These are phyloP conservation scores for Eptatretus burgeri DNA, from an alignment of 2,113 vertebrate genomes.

Conservation along the genomic window DNA sequence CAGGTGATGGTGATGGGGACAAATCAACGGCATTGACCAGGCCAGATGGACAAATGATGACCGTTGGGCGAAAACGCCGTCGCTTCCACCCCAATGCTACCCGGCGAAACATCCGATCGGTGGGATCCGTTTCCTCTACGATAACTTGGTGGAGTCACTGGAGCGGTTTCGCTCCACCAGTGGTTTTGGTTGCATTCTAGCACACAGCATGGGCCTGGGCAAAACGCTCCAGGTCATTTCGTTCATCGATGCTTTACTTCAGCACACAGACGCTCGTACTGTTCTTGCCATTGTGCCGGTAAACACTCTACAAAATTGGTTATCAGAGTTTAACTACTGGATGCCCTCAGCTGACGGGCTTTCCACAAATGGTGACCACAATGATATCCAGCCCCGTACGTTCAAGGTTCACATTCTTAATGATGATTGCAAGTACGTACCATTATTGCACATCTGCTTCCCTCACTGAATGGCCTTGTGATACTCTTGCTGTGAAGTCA, in stretches of 20 bases:
- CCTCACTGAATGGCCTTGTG: too few relatives aligned
- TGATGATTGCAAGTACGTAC: conserved; percentile 75
- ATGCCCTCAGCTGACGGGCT: conserved; percentile 49
- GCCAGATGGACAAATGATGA: too few relatives aligned
- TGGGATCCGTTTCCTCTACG: conserved; percentile 81
- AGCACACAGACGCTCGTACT: conserved; percentile 65
- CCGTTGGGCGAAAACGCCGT: too few relatives aligned
- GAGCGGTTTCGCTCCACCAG: conserved; percentile 76
- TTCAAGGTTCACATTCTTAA: conserved; percentile 86
- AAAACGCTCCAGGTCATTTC: conserved; percentile 95
- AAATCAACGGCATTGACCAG: too few relatives aligned
- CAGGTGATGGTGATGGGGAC: too few relatives aligned
- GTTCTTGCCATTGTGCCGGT: conserved; percentile 33
- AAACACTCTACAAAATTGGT: conserved; percentile 91
- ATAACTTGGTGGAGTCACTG: conserved; percentile 80
- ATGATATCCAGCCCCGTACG: conserved; percentile 28
- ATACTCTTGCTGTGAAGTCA: too few relatives aligned
- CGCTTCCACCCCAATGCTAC: too few relatives aligned
- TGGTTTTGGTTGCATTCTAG: conserved; percentile 88
- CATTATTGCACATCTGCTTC: too few relatives aligned
- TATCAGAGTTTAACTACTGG: conserved; percentile 90
- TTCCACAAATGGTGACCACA: conserved; percentile 34
- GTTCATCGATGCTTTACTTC: conserved; percentile 70
- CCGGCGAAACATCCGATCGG: conserved; percentile 19
- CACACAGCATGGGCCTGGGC: conserved; percentile 89